Evolutionary conservation across 1,140 invertebrate species (phyloP).

Genomic region (Phthorimaea operculella): DNA sequence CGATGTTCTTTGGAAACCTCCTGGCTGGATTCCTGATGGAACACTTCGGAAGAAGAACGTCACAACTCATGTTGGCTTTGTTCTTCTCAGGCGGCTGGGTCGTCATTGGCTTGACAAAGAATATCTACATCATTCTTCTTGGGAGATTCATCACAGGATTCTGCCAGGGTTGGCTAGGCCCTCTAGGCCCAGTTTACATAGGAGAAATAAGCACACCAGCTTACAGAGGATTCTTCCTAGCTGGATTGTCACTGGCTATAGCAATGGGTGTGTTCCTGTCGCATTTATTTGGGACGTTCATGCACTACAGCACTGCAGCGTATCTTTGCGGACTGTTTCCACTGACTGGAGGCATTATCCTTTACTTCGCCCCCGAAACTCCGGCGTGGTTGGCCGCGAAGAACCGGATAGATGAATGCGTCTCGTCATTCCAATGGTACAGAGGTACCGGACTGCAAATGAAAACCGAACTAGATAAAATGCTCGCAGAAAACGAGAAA

Average conservation of each 20-base stretch:
- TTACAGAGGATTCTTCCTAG: constrained; percentile 70
- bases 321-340: constrained; percentile 67
- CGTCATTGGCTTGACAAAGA: constrained; percentile 67
- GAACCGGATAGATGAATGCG: constrained; percentile 64
- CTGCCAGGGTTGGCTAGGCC: constrained; percentile 66
- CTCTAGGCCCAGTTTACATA: constrained; percentile 67
- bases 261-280: constrained; percentile 69
- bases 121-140: constrained; percentile 66
- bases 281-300: constrained; percentile 71
- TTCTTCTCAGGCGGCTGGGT: constrained; percentile 75
- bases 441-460: constrained; percentile 60
- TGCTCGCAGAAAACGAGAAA: constrained; percentile 52
- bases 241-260: constrained; percentile 67
- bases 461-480: constrained; percentile 62
- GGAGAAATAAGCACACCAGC: constrained; percentile 70
- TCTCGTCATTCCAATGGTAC: constrained; percentile 66
- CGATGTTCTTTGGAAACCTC: constrained; percentile 70
- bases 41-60: constrained; percentile 72
- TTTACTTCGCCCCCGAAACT: constrained; percentile 75
- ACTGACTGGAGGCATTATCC: constrained; percentile 57
- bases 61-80: constrained; percentile 69
- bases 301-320: constrained; percentile 70
- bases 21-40: constrained; percentile 73
- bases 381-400: constrained; percentile 75
- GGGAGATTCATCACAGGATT: constrained; percentile 77